Conservation (phyloP, 2,797 vertebrate species). For the Yasuhikotakia modesta region DNA sequence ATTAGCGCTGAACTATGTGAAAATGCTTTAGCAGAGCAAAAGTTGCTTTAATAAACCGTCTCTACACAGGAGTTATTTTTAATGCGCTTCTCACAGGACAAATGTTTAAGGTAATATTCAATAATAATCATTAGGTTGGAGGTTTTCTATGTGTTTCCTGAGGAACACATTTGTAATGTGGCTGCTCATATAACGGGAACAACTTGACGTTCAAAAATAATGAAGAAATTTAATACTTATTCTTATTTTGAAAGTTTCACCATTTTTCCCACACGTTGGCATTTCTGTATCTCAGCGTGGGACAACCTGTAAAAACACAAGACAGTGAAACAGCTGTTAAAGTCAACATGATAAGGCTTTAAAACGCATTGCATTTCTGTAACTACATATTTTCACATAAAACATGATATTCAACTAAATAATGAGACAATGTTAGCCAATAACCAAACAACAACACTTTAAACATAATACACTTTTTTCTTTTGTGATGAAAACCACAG, state of each 20-base stretch:
- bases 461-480: no score
- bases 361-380: background rate
- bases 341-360: background rate
- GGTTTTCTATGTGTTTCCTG: background rate
- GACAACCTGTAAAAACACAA: background rate
- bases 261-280: no score
- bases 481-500: no score
- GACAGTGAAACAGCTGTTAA: background rate
- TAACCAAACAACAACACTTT: no score
- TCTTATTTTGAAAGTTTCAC: no score
- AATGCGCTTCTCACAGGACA: slow-evolving; percentile 44
- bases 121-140: slow-evolving; percentile 33
- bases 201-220: background rate
- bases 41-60: slow-evolving; percentile 33
- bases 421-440: no score
- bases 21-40: slow-evolving; percentile 44
- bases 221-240: background rate
- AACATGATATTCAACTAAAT: no score
- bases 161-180: background rate
- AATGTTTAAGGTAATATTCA: slow-evolving; percentile 33
- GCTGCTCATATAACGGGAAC: no score
- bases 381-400: background rate
- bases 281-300: no score
- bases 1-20: slow-evolving; percentile 16
- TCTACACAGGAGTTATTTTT: slow-evolving; percentile 38